phyloP scores from a whole-genome alignment of 35 echinoderm and acorn worm genomes.

The Lytechinus pictus region DNA sequence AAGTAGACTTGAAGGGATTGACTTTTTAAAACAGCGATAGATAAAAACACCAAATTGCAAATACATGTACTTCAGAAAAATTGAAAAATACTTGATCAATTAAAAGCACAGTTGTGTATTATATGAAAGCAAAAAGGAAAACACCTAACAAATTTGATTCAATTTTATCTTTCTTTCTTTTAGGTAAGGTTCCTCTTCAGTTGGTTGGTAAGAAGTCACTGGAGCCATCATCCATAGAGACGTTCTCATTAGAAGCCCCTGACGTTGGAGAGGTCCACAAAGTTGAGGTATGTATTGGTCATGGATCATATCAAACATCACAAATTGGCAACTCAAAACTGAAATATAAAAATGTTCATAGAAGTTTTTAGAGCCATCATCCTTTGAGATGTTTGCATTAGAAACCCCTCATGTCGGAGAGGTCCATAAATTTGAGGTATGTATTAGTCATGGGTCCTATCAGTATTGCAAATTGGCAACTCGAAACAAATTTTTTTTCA shows the following conservation, averaged over 20 bases:
- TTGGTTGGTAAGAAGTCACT: slow-evolving; percentile 84
- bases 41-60: too few species aligned
- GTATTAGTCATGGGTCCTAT: neutral
- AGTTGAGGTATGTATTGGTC: slow-evolving; percentile 75
- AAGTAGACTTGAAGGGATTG: too few species aligned
- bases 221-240: slow-evolving; percentile 86
- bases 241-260: slow-evolving; percentile 93
- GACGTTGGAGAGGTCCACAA: slow-evolving; percentile 87
- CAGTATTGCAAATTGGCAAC: neutral
- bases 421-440: slow-evolving; percentile 89
- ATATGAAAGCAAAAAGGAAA: too few species aligned
- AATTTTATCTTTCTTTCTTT: neutral
- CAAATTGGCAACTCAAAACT: neutral
- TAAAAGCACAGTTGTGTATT: too few species aligned
- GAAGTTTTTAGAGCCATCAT: slow-evolving; percentile 80
- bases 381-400: slow-evolving; percentile 87
- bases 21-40: too few species aligned
- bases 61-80: too few species aligned
- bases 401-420: slow-evolving; percentile 90
- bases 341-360: neutral
- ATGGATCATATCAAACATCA: neutral
- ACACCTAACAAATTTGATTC: too few species aligned
- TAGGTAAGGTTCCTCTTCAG: slow-evolving; percentile 82
- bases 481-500: neutral
- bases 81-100: too few species aligned